Conservation (phyloP, 2,113 vertebrate species). For the Illadopsis cleaveri region DNA sequence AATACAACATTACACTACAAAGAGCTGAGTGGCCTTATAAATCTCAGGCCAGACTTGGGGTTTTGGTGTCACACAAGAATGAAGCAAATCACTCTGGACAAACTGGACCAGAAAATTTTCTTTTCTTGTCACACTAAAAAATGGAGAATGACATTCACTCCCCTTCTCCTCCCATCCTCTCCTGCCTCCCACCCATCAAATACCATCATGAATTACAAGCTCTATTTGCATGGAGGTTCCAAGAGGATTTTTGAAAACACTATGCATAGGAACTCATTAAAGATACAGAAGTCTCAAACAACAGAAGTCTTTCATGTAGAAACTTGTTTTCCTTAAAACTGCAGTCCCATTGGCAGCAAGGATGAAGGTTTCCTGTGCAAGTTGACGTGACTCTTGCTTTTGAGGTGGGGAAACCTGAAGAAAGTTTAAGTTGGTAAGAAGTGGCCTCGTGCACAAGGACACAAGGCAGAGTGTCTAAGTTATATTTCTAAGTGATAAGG, state of each 20-base stretch:
- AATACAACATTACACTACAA: neutral
- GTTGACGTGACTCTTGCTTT: neutral
- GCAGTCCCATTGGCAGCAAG: neutral
- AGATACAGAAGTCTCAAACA: neutral
- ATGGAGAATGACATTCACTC: neutral
- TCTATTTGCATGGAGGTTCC: neutral
- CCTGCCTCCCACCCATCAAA: neutral
- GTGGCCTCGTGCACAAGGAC: neutral
- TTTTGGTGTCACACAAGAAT: neutral
- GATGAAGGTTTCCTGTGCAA: neutral
- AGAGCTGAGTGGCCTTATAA: neutral
- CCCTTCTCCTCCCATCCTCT: neutral
- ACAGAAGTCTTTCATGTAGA: neutral
- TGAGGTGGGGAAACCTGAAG: neutral
- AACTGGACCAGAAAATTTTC: neutral
- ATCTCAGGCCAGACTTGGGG: neutral
- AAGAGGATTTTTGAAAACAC: neutral
- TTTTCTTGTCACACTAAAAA: neutral
- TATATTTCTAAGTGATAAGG: neutral
- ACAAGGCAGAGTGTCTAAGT: neutral
- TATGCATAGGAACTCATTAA: neutral
- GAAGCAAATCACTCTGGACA: neutral
- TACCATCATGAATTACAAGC: neutral
- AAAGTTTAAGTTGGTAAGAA: neutral
- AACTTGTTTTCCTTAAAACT: neutral